Conservation (phyloP, 92 coral and sea anemone species). For the Zoanthus sansibaricus region DNA sequence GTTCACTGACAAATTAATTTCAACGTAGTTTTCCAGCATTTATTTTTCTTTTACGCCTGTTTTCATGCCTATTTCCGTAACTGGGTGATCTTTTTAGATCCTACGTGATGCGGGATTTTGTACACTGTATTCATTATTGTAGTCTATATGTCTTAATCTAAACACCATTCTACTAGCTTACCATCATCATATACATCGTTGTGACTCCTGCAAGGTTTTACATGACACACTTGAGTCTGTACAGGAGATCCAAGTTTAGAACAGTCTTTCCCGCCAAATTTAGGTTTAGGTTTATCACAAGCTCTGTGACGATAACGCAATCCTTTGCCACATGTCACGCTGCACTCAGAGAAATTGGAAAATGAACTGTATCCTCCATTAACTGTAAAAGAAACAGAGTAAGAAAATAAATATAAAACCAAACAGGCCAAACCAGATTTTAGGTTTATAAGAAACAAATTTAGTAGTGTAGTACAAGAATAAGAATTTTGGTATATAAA, state of each 20-base stretch:
- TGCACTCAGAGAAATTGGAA: slow-evolving; percentile 89
- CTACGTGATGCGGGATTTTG: too few species aligned
- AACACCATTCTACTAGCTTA: background rate
- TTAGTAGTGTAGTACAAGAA: too few species aligned
- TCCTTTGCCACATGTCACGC: slow-evolving; percentile 94
- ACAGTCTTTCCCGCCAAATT: slow-evolving; percentile 89
- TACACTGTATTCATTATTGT: too few species aligned
- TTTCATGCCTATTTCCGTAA: too few species aligned
- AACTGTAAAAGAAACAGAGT: slow-evolving; percentile 50
- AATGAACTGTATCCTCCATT: slow-evolving; percentile 86
- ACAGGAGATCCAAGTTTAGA: slow-evolving; percentile 82
- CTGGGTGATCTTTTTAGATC: too few species aligned
- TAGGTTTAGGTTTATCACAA: slow-evolving; percentile 82
- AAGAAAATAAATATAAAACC: too few species aligned
- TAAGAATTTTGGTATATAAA: too few species aligned
- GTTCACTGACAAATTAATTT: too few species aligned
- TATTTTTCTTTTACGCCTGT: too few species aligned
- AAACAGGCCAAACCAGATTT: too few species aligned
- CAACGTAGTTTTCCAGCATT: too few species aligned
- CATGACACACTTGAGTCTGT: slow-evolving; percentile 72
- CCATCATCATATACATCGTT: background rate
- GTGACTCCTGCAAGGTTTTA: slow-evolving; percentile 57
- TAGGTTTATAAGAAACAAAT: too few species aligned
- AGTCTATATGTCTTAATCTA: background rate
- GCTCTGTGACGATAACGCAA: slow-evolving; percentile 88